These are phyloP conservation scores for Ophion ellenae DNA, from an alignment of 2,888 invertebrate genomes.

Conservation along the genomic window DNA sequence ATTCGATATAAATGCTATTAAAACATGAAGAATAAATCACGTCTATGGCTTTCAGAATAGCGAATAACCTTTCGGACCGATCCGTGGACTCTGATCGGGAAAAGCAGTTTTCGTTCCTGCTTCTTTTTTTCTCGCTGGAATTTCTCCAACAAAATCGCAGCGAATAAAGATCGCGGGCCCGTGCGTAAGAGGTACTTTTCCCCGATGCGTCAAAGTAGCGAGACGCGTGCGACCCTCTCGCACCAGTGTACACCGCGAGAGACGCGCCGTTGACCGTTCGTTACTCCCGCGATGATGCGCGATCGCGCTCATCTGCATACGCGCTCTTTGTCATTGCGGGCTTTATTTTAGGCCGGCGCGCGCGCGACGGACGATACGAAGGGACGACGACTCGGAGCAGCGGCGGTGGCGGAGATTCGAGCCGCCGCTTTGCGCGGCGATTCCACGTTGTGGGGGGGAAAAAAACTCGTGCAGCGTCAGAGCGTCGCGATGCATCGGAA, in stretches of 20 bases:
- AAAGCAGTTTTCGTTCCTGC: too few relatives aligned
- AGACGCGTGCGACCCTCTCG: conserved; percentile 65
- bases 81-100: too few relatives aligned
- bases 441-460: conserved; percentile 14
- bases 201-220: conserved; percentile 34
- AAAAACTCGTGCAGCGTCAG: conserved; percentile 44
- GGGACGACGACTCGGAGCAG: conserved; percentile 20
- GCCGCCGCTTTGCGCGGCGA: not conserved
- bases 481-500: conserved; percentile 15
- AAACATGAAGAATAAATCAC: too few relatives aligned
- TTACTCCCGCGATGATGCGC: conserved; percentile 68
- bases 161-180: not conserved
- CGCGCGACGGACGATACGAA: conserved; percentile 16
- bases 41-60: too few relatives aligned
- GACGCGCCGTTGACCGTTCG: conserved; percentile 56
- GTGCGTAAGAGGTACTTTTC: conserved; percentile 7
- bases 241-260: not conserved
- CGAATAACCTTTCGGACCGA: too few relatives aligned
- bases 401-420: conserved; percentile 22
- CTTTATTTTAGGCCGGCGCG: conserved; percentile 62
- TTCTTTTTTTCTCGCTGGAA: not conserved
- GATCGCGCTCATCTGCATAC: not conserved
- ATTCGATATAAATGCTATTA: too few relatives aligned
- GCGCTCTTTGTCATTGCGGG: conserved; percentile 33
- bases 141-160: conserved; percentile 8